Evolutionary conservation across 2,797 vertebrate species (phyloP).

Genomic region (Pristis pectinata): DNA sequence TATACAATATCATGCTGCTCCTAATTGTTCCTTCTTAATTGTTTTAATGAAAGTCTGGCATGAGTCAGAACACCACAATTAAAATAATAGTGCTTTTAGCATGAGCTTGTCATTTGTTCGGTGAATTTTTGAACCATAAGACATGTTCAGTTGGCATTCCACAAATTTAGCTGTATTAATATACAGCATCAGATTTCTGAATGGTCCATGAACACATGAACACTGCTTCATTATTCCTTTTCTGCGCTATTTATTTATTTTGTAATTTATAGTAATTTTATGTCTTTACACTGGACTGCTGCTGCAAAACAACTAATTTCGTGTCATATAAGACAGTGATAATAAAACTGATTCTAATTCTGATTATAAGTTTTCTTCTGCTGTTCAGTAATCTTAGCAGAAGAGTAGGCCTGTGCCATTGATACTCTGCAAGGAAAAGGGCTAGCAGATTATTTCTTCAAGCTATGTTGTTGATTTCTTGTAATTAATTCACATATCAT

Average conservation of each 20-base stretch:
- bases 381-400: not conserved
- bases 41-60: constrained; percentile 6
- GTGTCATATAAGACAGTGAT: too few relatives aligned
- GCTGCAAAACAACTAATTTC: too few relatives aligned
- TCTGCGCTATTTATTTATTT: too few relatives aligned
- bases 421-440: not conserved
- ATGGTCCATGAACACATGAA: too few relatives aligned
- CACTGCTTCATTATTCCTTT: too few relatives aligned
- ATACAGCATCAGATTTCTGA: too few relatives aligned
- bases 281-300: too few relatives aligned
- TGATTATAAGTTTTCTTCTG: not conserved
- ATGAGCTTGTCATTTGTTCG: not conserved
- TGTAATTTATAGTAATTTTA: too few relatives aligned
- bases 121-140: not conserved
- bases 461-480: not conserved
- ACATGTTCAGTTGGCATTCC: not conserved
- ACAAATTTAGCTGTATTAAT: not conserved
- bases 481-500: too few relatives aligned
- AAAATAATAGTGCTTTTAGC: not conserved
- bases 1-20: not conserved
- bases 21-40: not conserved
- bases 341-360: too few relatives aligned
- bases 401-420: not conserved
- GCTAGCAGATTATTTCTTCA: not conserved
- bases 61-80: not conserved